Evolutionary conservation across 53 echinoderm and acorn worm species (phyloP), one percentile per base, ranked within the genome.

Genomic region (Arbacia lixula): DNA sequence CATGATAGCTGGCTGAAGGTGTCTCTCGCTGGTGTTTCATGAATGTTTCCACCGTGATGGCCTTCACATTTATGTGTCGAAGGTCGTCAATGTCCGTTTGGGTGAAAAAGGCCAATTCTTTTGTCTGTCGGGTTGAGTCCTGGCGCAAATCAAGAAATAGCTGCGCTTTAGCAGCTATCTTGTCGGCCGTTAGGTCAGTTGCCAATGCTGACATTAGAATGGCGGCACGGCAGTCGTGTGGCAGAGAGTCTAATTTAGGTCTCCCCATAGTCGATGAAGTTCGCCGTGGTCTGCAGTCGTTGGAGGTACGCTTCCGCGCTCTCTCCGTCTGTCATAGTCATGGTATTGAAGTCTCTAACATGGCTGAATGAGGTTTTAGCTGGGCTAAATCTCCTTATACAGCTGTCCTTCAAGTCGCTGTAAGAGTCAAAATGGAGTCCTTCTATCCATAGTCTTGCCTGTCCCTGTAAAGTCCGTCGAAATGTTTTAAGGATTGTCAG

Each of bases 181-280:
- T 36, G 66, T 66, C 66, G 2, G 66, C 6, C 14, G 66, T 36
- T 3, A 19, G 28, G 28, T 34, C 36, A 20, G 66, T 29, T 17
- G 68, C 5, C 31, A 68, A 60, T 35, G 57, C 53, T 36, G 87
- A 80, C 87, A 81, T 87, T 4, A 81, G 69, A 1, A 87, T 27
- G 20, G 87, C 87, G 4, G 69, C 53, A 80, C 87, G 79, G 33
- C 87, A 87, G 40, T 87, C 81, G 8, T 32, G 81, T 5, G 54
- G 29, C 54, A 17, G 82, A 41, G 9, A 82, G 53, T 21, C 40
- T 68, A 57, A 87, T 81, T 12, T 87, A 83, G 9, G 34, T 53
- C 14, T 87, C 53, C 33, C 80, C 82, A 42, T 87, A 87, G 32
- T 67, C 68, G 20, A 87, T 56, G 26, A 35, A 66, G 35, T 34